phyloP scores from a whole-genome alignment of 2,113 vertebrate genomes.

The Elephas maximus region DNA sequence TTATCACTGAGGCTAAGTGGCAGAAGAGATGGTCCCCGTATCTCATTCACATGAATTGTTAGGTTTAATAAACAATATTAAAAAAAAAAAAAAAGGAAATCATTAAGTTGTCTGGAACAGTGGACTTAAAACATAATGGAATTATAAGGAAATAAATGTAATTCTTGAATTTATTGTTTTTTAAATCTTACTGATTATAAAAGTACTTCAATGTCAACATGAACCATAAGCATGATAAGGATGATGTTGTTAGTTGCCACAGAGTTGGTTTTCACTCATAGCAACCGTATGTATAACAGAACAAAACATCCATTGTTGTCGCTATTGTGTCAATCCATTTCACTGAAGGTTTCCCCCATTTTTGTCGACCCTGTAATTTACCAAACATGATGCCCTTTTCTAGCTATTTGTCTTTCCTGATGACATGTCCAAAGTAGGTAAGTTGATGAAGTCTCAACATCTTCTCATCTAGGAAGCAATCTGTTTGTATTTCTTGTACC shows the following conservation, averaged over 20 bases:
- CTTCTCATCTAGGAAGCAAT: neutral
- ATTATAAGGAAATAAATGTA: neutral
- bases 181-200: neutral
- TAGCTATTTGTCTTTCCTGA: neutral
- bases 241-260: neutral
- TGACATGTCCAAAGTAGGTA: neutral
- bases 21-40: rapidly evolving
- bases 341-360: neutral
- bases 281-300: neutral
- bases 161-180: neutral
- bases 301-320: neutral
- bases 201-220: neutral
- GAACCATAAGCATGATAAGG: neutral
- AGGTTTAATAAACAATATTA: neutral
- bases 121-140: neutral
- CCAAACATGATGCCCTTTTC: neutral
- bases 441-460: neutral
- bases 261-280: neutral
- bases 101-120: neutral
- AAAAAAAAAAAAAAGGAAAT: neutral
- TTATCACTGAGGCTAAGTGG: neutral
- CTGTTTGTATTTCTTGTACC: neutral
- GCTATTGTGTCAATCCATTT: neutral
- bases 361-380: neutral
- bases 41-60: neutral